These are phyloP conservation scores for Helicoverpa zea DNA, from an alignment of 1,140 invertebrate genomes.

Conservation along the genomic window DNA sequence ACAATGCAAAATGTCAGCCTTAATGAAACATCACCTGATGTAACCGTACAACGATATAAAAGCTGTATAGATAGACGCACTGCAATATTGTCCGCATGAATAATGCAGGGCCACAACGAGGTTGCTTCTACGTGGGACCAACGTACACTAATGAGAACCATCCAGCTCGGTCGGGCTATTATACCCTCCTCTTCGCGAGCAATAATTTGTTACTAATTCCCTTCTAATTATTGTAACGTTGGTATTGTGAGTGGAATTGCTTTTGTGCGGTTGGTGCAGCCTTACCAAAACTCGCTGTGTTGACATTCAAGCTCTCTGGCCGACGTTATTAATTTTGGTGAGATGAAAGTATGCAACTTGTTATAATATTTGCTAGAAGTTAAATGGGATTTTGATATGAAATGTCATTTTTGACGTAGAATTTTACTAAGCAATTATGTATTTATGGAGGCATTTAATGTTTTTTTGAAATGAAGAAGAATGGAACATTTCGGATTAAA, in stretches of 20 bases:
- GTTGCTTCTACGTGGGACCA: slow-evolving; percentile 65
- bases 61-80: slow-evolving; percentile 63
- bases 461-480: no score
- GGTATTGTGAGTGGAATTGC: slow-evolving; percentile 51
- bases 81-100: slow-evolving; percentile 83
- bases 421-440: no score
- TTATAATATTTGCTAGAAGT: background rate
- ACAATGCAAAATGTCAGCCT: slow-evolving; percentile 46
- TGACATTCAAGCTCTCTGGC: slow-evolving; percentile 8
- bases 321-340: slow-evolving; percentile 2
- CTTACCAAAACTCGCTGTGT: slow-evolving; percentile 42
- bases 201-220: slow-evolving; percentile 82
- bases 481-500: no score
- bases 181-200: slow-evolving; percentile 67
- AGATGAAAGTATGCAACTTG: slow-evolving; percentile 24
- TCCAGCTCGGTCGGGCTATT: slow-evolving; percentile 69
- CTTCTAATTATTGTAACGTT: slow-evolving; percentile 72
- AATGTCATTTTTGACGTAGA: background rate
- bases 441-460: no score
- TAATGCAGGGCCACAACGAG: slow-evolving; percentile 76
- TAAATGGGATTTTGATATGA: background rate
- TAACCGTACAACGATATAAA: slow-evolving; percentile 44
- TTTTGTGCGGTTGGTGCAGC: slow-evolving; percentile 46
- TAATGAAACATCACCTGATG: slow-evolving; percentile 52
- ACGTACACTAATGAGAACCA: slow-evolving; percentile 77